phyloP scores from a whole-genome alignment of 2,888 invertebrate genomes.

The Tipula unca region DNA sequence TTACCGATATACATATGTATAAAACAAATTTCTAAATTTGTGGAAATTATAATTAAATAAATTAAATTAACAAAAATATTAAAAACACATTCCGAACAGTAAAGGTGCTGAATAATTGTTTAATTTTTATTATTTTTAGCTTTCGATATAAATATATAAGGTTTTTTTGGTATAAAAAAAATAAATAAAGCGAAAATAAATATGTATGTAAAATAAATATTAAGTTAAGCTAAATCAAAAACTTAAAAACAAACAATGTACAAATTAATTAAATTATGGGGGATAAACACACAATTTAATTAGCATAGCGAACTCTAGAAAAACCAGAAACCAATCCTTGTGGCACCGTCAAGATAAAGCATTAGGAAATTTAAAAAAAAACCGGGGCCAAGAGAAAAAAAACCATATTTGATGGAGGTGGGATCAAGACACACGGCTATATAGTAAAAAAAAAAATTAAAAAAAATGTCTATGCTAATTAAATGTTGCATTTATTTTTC shows the following conservation, averaged over 20 bases:
- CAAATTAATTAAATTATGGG: background rate
- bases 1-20: background rate
- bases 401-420: background rate
- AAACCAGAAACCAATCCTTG: background rate
- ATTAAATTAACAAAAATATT: background rate
- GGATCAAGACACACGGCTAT: background rate
- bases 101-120: background rate
- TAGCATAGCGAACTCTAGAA: background rate
- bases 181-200: background rate
- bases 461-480: background rate
- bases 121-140: background rate
- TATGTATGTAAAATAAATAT: background rate
- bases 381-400: background rate
- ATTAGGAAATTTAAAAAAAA: background rate
- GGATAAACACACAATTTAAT: constrained; percentile 14
- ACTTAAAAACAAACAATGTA: background rate
- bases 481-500: background rate
- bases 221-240: background rate
- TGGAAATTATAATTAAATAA: background rate
- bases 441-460: background rate
- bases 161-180: background rate
- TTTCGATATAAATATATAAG: background rate
- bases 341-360: background rate
- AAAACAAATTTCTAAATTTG: background rate
- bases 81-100: background rate